phyloP scores from a whole-genome alignment of 2,888 invertebrate species.

The Pinctada fucata region DNA sequence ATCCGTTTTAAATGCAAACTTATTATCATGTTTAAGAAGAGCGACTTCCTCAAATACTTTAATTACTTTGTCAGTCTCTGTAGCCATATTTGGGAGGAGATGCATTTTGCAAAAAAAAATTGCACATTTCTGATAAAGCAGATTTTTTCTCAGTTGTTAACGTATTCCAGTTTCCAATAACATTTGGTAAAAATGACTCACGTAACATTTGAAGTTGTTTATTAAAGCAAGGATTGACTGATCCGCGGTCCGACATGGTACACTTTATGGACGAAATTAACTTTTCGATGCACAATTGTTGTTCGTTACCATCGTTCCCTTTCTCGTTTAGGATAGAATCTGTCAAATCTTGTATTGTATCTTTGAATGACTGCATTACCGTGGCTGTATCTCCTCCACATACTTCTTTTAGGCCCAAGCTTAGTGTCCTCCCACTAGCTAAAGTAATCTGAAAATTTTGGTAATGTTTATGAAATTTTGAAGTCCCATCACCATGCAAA shows the following conservation, averaged over 20 bases:
- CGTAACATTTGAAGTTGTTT: constrained; percentile 11
- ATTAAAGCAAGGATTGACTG: constrained; percentile 27
- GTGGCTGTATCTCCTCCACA: constrained; percentile 19
- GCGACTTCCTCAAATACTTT: constrained; percentile 22
- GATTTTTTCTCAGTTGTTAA: not conserved
- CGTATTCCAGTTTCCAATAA: constrained; percentile 26
- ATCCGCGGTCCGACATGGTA: constrained; percentile 42
- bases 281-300: constrained; percentile 18
- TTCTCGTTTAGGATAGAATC: not conserved
- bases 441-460: constrained; percentile 32
- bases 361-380: constrained; percentile 17
- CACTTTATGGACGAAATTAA: constrained; percentile 24
- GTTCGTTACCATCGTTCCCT: not conserved
- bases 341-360: not conserved
- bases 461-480: constrained; percentile 4
- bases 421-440: constrained; percentile 19
- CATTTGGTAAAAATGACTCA: constrained; percentile 29
- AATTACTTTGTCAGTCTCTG: constrained; percentile 33
- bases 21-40: constrained; percentile 19
- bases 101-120: constrained; percentile 34
- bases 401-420: constrained; percentile 29
- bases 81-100: constrained; percentile 38
- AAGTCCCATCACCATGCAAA: constrained; percentile 2
- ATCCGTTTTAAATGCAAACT: constrained; percentile 8
- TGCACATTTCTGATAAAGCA: constrained; percentile 17